Evolutionary conservation across 2,797 vertebrate genomes (phyloP), one percentile per base, ranked within the genome.

Genomic region (Aplochiton taeniatus): DNA sequence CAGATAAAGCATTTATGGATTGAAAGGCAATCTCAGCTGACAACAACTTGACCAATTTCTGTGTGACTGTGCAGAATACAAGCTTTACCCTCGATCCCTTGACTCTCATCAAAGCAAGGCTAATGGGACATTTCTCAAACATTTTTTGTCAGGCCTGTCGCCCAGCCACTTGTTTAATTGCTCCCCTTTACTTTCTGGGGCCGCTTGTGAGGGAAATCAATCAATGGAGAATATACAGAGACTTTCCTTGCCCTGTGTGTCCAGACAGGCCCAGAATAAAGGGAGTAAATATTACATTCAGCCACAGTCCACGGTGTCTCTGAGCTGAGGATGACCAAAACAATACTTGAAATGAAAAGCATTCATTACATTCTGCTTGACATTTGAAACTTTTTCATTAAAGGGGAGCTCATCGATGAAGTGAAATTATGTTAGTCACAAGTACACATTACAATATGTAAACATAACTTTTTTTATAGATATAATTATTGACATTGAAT

Each of bases 1-100:
- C 66, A 81, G 77, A 87, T 78, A 85, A 85, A 83, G 72, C 79
- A 66, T 85, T 85, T 87, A 76, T 72, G 69, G 78, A 77, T 68
- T 48, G 59, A 83, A 74, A 74, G 76, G 71, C 66, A 70, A 85
- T 72, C 74, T 75, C 54, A 56, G 59, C 51, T 65, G 66, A 62
- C 78, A 75, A 86, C 65, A 50, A 65, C 13, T 52, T 53, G 56
- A 18, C 62, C 82, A 75, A 82, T 80, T 83, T 77, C 72, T 6
- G 51, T 54, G 70, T 78, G 81, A 78, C 75, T 63, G 70, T 65
- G 70, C 70, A 79, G 85, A 90, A 85, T 81, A 75, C 75, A 84
- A 87, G 83, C 83, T 79, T 75, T 70, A 75, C 83, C 76, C 68
- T 57, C 62, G 31, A 31, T 31, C 31, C 31, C 31, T 31, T 31